Evolutionary conservation across 2,797 vertebrate genomes (phyloP).

Genomic region (Takifugu ocellatus): DNA sequence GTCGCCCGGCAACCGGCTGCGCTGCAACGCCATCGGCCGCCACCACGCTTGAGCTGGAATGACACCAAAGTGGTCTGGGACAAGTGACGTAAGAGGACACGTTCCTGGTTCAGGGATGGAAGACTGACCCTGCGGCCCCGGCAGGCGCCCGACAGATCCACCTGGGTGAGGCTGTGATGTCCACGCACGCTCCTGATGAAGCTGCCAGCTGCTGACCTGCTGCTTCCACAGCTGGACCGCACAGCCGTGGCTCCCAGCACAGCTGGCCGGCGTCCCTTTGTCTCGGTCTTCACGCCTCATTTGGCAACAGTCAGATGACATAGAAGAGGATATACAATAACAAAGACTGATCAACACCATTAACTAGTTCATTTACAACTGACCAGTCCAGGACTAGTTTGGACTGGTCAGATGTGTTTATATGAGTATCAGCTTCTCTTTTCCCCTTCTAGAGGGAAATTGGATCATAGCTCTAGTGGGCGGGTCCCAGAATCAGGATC

Average conservation of each 20-base stretch:
- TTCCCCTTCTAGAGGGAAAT: too few species aligned
- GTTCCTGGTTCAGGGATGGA: slow-evolving; percentile 14
- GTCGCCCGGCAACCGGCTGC: slow-evolving; percentile 23
- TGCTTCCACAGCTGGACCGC: slow-evolving; percentile 49
- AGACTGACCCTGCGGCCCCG: slow-evolving; percentile 36
- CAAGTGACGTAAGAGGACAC: neutral
- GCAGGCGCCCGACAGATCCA: slow-evolving; percentile 47
- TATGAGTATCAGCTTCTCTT: too few species aligned
- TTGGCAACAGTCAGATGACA: slow-evolving; percentile 61
- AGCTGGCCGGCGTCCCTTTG: slow-evolving; percentile 65
- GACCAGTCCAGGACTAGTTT: too few species aligned
- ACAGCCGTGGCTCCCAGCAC: slow-evolving; percentile 48
- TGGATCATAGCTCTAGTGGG: slow-evolving; percentile 9
- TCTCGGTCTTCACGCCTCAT: slow-evolving; percentile 60
- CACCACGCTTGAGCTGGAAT: slow-evolving; percentile 7
- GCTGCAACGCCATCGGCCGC: neutral
- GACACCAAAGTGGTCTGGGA: slow-evolving; percentile 11
- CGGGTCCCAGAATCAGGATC: slow-evolving; percentile 25
- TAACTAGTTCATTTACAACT: too few species aligned
- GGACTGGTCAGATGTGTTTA: too few species aligned
- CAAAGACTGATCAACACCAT: too few species aligned
- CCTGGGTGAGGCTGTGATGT: slow-evolving; percentile 30
- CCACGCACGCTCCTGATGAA: slow-evolving; percentile 8
- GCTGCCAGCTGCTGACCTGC: slow-evolving; percentile 42
- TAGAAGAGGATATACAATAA: neutral